Base-by-base conservation (phyloP, 2,113 vertebrate genomes). In the Poicephalus gulielmi region DNA sequence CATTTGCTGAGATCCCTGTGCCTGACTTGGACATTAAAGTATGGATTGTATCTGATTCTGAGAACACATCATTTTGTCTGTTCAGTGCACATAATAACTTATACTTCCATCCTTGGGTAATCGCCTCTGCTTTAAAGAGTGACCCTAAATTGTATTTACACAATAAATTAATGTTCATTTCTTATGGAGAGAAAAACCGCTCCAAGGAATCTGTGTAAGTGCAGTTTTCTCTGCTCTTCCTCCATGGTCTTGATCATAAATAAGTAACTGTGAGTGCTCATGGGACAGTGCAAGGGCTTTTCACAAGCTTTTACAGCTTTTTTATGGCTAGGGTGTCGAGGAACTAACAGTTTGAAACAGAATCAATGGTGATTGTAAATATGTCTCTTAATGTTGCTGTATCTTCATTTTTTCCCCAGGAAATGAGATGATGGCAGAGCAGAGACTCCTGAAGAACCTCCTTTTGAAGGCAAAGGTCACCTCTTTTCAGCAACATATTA, bases 131-230 rank as follows among this genome's bases (percentile, higher is more conserved):
- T 93, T 93, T 91, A 84, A 94, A 94, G 73, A 79, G n/a, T 88
- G 83, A 88, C 35, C 77, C 60, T 82, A 86, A 92, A 86, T 75
- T 84, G 73, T 94, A 49, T 95, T 97, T 96, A 86, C 66, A 91
- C 80, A 92, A 81, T 62, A 89, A 92, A 93, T 79, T 93, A 79
- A 71, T 37, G 53, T 71, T 81, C 24, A 0, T 22, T 60, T 92
- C 83, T 93, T 78, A 55, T 0, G 0, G 44, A 23, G 14, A 37
- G 57, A 74, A 92, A 80, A 39, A 60, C 28, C 74, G 25, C 70
- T 89, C n/a, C 44, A 33, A 71, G 76, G 76, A 93, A 64, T 53
- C 73, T 39, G 30, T 0, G 4, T 53, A 78, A 90, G 37, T 71
- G 83, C 28, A 71, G 64, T 93, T 90, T 96, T 92, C 52, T 92